Base-by-base conservation (phyloP, 2,888 invertebrate species). In the Caenorhabditis macrosperma region DNA sequence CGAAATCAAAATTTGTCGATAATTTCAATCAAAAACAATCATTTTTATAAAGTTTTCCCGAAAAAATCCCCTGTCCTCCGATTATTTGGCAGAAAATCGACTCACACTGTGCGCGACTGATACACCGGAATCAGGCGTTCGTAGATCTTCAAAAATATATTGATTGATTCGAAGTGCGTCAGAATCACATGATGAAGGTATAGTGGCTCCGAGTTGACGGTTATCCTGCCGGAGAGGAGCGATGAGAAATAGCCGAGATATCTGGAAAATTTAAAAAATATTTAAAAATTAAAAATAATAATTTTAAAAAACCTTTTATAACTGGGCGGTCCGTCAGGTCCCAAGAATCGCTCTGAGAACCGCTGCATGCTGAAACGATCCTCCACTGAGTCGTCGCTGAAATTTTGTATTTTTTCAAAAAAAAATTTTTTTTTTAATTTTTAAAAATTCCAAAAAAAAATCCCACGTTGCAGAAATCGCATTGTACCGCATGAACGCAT, bases 161-260 rank as follows among this genome's bases (percentile, higher is more conserved):
- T 91, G 38, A 91, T 89, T 30, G 90, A 89, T 80, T 91, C 91
- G 84, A 82, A 66, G 72, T 85, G 57, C 26, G 66, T 67, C 20
- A 85, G 44, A n/a, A 77, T 57, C 30, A 83, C 44, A 22, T 67
- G 95, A 69, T 95, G 95, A 81, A 96, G 93, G 91, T 94, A 95
- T 38, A 96, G 92, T 1, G 96, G 95, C 55, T 94, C 94, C 61
- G 95, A 94, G 92, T 95, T 96, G 91, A 96, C 95, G 87, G 94
- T 93, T 89, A 96, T 95, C 90, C 94, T 94, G 52, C 96, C 96
- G 6, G 95, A 95, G 69, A 96, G 93, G 57, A 96, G 92, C 1
- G 96, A 96, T 64, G 95, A 94, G 92, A 96, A 96, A 91, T 96
- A 96, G 90, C 95, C 94, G 85, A 96, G 94, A 92, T 96, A 96